Conservation (phyloP, 2,797 vertebrate species). For the Enoplosus armatus region DNA sequence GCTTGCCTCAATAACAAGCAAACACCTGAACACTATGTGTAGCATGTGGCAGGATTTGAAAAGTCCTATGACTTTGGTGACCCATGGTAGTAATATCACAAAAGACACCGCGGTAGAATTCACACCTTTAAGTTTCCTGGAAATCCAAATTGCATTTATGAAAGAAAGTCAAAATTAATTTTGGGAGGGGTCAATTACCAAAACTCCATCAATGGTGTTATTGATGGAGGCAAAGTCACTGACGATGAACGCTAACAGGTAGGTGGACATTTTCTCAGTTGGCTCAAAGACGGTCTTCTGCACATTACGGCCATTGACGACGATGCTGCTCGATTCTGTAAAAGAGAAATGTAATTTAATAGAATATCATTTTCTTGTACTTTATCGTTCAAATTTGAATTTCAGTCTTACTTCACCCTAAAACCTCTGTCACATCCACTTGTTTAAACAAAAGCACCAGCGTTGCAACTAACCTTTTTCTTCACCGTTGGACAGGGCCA, state of each 20-base stretch:
- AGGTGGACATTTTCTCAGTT: conserved; percentile 94
- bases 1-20: not conserved
- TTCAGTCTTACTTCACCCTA: not conserved
- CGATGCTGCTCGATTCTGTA: conserved; percentile 22
- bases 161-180: not conserved
- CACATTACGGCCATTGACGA: accelerated
- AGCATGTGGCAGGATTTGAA: not conserved
- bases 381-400: too few species aligned
- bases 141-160: not conserved
- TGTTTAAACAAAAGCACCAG: not conserved
- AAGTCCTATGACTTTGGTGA: not conserved
- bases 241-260: conserved; percentile 95
- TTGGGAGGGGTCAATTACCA: conserved; percentile 78
- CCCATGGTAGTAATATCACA: not conserved
- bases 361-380: not conserved
- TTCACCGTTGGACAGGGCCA: conserved; percentile 90
- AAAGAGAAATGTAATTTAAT: conserved; percentile 7
- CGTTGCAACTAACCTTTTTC: conserved; percentile 74
- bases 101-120: not conserved
- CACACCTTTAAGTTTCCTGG: not conserved
- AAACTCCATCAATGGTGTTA: accelerated
- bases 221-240: conserved; percentile 70
- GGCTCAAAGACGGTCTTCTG: conserved; percentile 74
- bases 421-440: not conserved
- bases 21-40: not conserved